A percentile compares a stretch with the other conserved stretches of the same genome.
phyloP scores from a whole-genome alignment of 1,140 invertebrate species.

The Eurytemora carolleeae region DNA sequence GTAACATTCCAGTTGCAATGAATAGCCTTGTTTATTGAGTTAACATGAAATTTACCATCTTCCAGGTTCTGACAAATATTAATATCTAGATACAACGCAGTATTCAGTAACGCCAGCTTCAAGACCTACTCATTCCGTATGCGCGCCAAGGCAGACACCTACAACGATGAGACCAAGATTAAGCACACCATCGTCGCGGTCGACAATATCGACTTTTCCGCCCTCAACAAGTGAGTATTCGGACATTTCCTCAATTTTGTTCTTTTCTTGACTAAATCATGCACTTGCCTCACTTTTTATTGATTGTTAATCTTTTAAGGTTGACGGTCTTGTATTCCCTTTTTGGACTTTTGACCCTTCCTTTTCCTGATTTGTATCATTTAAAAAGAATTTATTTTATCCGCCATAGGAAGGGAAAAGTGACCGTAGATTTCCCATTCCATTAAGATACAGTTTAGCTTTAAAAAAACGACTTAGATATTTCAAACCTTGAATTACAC shows the following conservation, averaged over 20 bases:
- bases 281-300: neutral
- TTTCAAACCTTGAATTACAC: too few relatives aligned
- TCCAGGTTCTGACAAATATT: too few relatives aligned
- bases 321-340: neutral
- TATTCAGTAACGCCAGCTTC: constrained; percentile 53
- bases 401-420: too few relatives aligned
- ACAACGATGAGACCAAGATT: constrained; percentile 64
- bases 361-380: neutral
- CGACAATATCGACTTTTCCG: constrained; percentile 43
- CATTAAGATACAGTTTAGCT: too few relatives aligned
- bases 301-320: neutral
- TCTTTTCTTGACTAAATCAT: neutral
- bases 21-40: too few relatives aligned
- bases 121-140: constrained; percentile 58
- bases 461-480: too few relatives aligned
- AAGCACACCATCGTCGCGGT: constrained; percentile 47
- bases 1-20: too few relatives aligned
- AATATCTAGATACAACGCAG: constrained; percentile 33
- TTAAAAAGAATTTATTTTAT: neutral
- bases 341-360: neutral
- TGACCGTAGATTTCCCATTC: too few relatives aligned
- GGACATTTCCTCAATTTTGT: neutral
- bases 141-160: constrained; percentile 66
- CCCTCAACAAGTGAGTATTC: neutral
- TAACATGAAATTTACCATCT: too few relatives aligned